Base-by-base conservation (phyloP, 2,797 vertebrate genomes). In the Eulemur rubriventer region DNA sequence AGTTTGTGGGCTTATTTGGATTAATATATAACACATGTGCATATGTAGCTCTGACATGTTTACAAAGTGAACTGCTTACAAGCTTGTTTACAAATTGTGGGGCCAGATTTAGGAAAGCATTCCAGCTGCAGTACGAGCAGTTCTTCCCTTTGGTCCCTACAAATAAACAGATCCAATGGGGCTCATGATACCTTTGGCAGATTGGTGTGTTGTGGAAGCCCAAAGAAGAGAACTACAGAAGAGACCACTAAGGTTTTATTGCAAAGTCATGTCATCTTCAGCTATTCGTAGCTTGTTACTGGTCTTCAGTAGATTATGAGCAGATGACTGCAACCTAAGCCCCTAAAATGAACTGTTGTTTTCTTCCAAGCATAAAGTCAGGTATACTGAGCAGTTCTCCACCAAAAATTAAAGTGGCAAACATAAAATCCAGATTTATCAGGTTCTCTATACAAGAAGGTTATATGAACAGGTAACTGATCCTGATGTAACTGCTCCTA, bases 11-110 rank as follows among this genome's bases (percentile, higher is more conserved):
- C 28, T 90, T 80, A 79, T 41, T 90, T 92, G 63, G 70, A 87
- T 96, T 87, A 94, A 95, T 86, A 87, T 55, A 57, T 87, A 95
- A 89, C 52, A 83, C 46, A 79, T 80, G 75, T 92, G 90, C 48
- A 16, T 33, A 67, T 87, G 75, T 78, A 33, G 30, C n/a, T 81
- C 90, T 52, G 87, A 86, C 16, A 48, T 63, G 48, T 89, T 96
- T 97, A 94, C 93, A 65, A 87, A 87, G 43, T 2, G 6, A 97
- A 69, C 9, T 55, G 26, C 88, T 96, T 94, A 82, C 17, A 69
- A 38, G 91, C 59, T 61, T 95, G 67, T 92, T 97, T 96, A 93
- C 46, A 95, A 94, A 92, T 82, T 89, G 59, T 65, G 69, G 17
- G n/a, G 73, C 81, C 83, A 65, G 73, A 93, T 48, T 28, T 83